Evolutionary conservation across 2,797 vertebrate genomes (phyloP), one percentile per base, ranked within the genome.

Genomic region (Parauchenoglanis punctatus): DNA sequence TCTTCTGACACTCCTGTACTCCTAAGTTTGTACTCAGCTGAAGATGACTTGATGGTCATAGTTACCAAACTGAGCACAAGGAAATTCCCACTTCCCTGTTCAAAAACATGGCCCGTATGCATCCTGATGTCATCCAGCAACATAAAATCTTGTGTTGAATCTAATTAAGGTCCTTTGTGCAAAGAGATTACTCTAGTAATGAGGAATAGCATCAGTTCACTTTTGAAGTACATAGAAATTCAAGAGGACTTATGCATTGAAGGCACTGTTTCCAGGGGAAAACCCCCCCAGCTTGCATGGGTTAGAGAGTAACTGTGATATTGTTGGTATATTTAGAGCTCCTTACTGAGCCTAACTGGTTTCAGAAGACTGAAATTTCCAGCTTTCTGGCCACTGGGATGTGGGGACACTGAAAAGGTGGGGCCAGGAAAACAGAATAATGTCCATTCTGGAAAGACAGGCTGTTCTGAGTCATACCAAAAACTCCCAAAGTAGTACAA

Each of bases 351-450:
- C 88, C 93, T 95, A 95, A 95, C 94, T 95, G 91, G 92, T 94
- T 95, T 95, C 93, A 94, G 93, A 91, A 88, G 92, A 95, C 92
- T 92, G 91, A 93, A 93, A 94, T 94, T 94, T 95, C 93, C 93
- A 95, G 93, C 94, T 94, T 95, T 93, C 91, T 89, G 89, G 91
- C 91, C 89, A 91, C 92, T 92, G 89, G 91, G 92, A 93, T 91
- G 87, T 91, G 91, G 87, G 83, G 86, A 84, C 46, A 83, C 70
- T 40, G 18, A 90, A 84, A 86, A 77, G 85, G 84, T 63, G 82
- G 87, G 88, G 90, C 88, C 85, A 88, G 80, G 86, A 88, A 89
- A 92, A 93, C 92, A 91, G 94, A 92, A 93, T 93, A 93, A 93
- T 92, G 91, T 88, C 89, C 67, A 86, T 93, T 93, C 93, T 90